A percentile compares a stretch with the other conserved stretches of the same genome.
These are phyloP conservation scores for Petrocephalus sullivani DNA, from an alignment of 2,797 vertebrate species.

Conservation along the genomic window DNA sequence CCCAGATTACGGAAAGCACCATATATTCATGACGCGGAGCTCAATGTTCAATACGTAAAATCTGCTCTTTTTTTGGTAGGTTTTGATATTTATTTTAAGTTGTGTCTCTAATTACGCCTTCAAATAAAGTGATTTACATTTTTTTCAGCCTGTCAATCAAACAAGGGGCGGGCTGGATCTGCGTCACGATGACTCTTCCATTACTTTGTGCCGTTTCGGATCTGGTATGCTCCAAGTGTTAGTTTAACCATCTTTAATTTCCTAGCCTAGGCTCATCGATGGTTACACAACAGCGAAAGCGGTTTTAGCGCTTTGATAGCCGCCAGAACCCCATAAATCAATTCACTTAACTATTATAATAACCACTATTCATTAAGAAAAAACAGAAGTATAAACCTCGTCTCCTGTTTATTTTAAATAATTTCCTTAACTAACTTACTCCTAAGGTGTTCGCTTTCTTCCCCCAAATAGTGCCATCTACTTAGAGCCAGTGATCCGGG, in stretches of 20 bases:
- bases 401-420: background rate
- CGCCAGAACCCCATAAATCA: background rate
- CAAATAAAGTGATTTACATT: background rate
- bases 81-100: background rate
- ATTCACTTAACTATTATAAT: background rate
- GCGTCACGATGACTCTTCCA: background rate
- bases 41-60: background rate
- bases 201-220: background rate
- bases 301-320: background rate
- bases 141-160: background rate
- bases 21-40: background rate
- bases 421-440: background rate
- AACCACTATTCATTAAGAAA: background rate
- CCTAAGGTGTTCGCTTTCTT: background rate
- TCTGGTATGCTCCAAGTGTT: background rate
- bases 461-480: background rate
- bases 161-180: background rate
- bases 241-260: background rate
- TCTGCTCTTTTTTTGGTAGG: background rate
- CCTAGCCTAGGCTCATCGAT: background rate
- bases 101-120: background rate
- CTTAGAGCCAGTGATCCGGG: background rate
- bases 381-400: background rate
- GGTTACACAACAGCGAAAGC: background rate
- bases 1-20: background rate